Base-by-base conservation (phyloP, 1,140 invertebrate genomes). In the Bemisia tabaci region DNA sequence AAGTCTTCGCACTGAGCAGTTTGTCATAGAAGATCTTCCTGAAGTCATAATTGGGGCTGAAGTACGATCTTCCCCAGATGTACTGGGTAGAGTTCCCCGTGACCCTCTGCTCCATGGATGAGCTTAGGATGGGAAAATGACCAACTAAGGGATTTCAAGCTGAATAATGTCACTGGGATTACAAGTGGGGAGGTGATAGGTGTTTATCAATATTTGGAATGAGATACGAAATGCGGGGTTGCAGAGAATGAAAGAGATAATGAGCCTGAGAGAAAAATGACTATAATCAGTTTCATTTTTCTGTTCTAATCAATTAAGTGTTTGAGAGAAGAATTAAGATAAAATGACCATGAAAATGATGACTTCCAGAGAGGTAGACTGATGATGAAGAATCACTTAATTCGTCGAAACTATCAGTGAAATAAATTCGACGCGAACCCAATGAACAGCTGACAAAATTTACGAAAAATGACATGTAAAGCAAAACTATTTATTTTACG, bases 1-100 rank as follows among this genome's bases (percentile, higher is more conserved):
- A 81, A 9, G 33, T 48, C 17, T 48, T 48, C 5, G 5, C 5
- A 17, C 17, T 5, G 33, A 9, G 17, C 5, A 48, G 33, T 48
- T 48, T 48, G 33, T 48, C 33, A 17, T 48, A 48, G 17, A 48
- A 17, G 33, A 48, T 48, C 17, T 48, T 48, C 33, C 17, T 48
- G 33, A 48, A 48, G 33, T 48, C 33, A 48, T 48, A 48, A 48
- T 48, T 48, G 5, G 33, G 33, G 17, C 17, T 5, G 17, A 9
- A 48, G 17, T 48, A 48, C 5, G 33, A 48, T 48, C 33, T 48
- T 9, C 33, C 33, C 33, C 33, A 48, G 5, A 48, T 48, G 33
- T 48, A 48, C 33, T 48, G 33, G 17, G 33, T 17, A 9, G 33
- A 48, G 33, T 48, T 48, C 33, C 33, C 33, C 5, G 33, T 48